Percentiles rank a stretch among this genome's conserved stretches.
These are phyloP conservation scores for Cochlearius cochlearius DNA, from an alignment of 2,113 vertebrate species.

Conservation along the genomic window DNA sequence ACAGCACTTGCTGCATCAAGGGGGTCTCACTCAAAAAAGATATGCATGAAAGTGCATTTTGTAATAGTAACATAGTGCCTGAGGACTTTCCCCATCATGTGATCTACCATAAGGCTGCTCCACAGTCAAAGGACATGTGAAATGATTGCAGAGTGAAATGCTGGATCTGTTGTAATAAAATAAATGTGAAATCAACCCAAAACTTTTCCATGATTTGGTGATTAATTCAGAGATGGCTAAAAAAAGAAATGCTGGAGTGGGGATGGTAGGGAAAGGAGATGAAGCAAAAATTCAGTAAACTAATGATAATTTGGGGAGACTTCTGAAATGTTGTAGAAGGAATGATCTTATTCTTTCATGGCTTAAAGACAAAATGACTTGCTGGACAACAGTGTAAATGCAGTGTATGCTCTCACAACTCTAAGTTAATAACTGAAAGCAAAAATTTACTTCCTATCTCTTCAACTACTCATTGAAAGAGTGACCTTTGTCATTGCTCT, in stretches of 20 bases:
- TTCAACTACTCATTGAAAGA: not conserved
- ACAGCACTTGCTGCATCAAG: not conserved
- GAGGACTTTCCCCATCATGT: not conserved
- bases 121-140: not conserved
- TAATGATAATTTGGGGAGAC: not conserved
- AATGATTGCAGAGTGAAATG: not conserved
- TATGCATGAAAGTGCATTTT: not conserved
- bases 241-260: not conserved
- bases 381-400: not conserved
- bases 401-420: not conserved
- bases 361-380: not conserved
- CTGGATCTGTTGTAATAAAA: not conserved
- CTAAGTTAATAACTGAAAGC: not conserved
- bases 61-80: not conserved
- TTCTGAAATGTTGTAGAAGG: not conserved
- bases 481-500: not conserved
- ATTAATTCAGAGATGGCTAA: not conserved
- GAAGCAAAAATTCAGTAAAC: not conserved
- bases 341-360: not conserved
- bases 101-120: not conserved
- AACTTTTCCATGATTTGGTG: not conserved
- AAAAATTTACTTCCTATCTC: not conserved
- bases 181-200: not conserved
- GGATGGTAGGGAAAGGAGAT: not conserved
- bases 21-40: not conserved